Evolutionary conservation across 1,140 invertebrate genomes (phyloP).

Genomic region (Eufriesea mexicana): DNA sequence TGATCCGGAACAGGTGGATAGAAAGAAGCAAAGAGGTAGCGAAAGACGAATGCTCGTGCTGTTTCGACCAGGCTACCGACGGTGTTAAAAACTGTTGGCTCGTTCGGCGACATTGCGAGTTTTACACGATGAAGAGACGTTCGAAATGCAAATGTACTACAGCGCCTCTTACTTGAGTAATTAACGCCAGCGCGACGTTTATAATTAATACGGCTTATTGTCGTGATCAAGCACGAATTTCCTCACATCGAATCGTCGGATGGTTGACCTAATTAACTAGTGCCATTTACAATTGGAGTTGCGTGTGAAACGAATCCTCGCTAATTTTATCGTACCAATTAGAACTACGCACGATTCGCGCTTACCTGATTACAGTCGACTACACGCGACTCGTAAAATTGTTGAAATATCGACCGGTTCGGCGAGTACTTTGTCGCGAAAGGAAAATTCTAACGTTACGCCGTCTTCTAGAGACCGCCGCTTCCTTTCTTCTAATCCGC

Average conservation of each 20-base stretch:
- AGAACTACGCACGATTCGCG: slow-evolving; percentile 14
- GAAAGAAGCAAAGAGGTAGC: neutral
- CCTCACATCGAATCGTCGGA: slow-evolving; percentile 62
- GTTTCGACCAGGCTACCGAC: neutral
- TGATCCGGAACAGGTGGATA: neutral
- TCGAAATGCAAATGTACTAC: slow-evolving; percentile 6
- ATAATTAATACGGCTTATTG: slow-evolving; percentile 66
- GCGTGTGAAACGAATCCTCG: slow-evolving; percentile 44
- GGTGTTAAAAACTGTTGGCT: slow-evolving; percentile 32
- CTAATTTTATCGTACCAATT: slow-evolving; percentile 45
- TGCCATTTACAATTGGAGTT: slow-evolving; percentile 58
- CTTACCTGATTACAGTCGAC: neutral
- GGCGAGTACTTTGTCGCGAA: neutral
- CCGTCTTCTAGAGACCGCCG: neutral
- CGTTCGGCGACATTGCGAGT: slow-evolving; percentile 11
- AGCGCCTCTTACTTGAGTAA: slow-evolving; percentile 51
- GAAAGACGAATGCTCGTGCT: slow-evolving; percentile 16
- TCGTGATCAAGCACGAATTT: slow-evolving; percentile 57
- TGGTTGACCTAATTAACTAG: slow-evolving; percentile 65
- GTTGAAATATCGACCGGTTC: neutral
- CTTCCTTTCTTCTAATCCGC: slow-evolving; percentile 58
- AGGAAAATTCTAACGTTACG: neutral
- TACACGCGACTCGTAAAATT: neutral
- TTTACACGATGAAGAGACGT: neutral
- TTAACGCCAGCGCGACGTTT: slow-evolving; percentile 54